Base-by-base conservation (phyloP, 2,113 vertebrate species). In the Oceanodroma tethys region DNA sequence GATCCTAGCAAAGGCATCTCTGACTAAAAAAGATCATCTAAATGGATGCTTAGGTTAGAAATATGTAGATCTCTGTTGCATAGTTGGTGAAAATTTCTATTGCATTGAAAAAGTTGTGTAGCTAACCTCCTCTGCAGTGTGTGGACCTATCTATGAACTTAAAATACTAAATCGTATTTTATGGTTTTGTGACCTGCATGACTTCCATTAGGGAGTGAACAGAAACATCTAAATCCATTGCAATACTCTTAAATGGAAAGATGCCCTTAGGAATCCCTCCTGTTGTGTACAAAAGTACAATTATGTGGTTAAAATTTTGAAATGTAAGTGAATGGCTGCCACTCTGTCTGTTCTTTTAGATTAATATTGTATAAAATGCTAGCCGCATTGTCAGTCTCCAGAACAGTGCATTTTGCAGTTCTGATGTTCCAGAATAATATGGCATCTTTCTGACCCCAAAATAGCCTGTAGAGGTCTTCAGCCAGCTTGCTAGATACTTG, bases 361-460 rank as follows among this genome's bases (percentile, higher is more conserved):
- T 96, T 95, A 96, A 95, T 97, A 95, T 96, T 97, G 91, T 80
- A 96, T 97, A 94, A 95, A 96, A 94, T 81, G 47, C 62, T 78
- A 38, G 58, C 80, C 36, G 0, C 63, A 53, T 80, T 71, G 53
- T 94, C 79, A 95, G 82, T 72, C 74, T 93, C 65, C 62, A 94
- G 79, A 90, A 89, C 62, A 87, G 82, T 52, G 55, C 62, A 58
- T 95, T 90, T 78, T 71, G 50, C 66, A 67, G 22, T 71, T 84
- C 13, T 42, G 36, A 36, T 79, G 56, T 63, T 88, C 81, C 62
- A 88, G 86, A 96, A 78, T 76, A 88, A 67, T 9, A 59, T 16
- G 45, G 36, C 42, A 63, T 94, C 43, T 55, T 75, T 84, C 62
- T 96, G 53, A 93, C 72, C 68, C 52, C 47, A 72, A 84, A 83